Conservation (phyloP, 2,113 vertebrate genomes). For the Prolemur simus region DNA sequence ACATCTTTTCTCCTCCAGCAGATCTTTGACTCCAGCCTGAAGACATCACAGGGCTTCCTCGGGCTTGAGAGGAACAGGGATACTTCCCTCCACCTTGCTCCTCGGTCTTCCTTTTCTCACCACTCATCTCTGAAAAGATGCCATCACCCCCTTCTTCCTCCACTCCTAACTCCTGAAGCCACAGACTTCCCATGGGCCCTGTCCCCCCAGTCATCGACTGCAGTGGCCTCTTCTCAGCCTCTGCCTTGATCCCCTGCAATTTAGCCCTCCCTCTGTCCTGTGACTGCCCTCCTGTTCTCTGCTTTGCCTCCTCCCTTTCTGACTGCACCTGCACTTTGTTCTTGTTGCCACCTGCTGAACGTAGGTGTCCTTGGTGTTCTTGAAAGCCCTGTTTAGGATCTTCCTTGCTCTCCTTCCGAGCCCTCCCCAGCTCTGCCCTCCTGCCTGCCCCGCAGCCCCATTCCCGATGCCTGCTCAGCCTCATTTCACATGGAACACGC, state of each 20-base stretch:
- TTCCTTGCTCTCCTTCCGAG: background rate
- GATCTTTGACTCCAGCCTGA: background rate
- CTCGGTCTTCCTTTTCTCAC: background rate
- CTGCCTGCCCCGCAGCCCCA: rapidly evolving
- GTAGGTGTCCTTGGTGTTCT: background rate
- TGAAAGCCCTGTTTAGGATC: too few relatives aligned
- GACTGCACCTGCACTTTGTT: background rate
- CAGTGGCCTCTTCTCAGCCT: background rate
- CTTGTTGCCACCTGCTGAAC: background rate
- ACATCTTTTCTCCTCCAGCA: background rate
- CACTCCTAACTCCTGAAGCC: background rate
- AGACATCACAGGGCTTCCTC: background rate
- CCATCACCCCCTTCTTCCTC: background rate
- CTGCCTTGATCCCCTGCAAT: background rate
- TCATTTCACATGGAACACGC: rapidly evolving
- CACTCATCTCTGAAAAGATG: background rate
- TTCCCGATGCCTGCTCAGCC: rapidly evolving
- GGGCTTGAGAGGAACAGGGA: background rate
- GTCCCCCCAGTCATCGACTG: too few relatives aligned
- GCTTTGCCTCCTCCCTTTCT: background rate
- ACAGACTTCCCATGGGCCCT: rapidly evolving
- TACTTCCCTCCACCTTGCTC: background rate
- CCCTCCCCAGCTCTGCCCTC: background rate
- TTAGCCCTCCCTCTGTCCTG: rapidly evolving
- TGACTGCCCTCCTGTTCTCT: background rate